Conservation (phyloP, 2,888 invertebrate species). For the Chesias legatella region DNA sequence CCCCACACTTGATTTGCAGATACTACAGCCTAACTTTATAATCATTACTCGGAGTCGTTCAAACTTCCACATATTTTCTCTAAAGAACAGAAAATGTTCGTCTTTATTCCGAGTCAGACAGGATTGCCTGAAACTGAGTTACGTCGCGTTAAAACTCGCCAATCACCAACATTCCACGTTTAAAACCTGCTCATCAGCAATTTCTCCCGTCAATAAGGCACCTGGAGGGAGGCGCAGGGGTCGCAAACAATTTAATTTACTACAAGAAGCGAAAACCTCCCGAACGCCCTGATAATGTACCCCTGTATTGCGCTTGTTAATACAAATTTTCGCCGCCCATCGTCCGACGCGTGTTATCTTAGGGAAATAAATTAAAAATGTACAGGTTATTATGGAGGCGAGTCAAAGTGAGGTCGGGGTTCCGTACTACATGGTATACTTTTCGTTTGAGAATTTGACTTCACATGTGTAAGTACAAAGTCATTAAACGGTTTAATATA, state of each 20-base stretch:
- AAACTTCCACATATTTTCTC: too few species aligned
- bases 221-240: slow-evolving; percentile 34
- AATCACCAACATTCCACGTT: slow-evolving; percentile 19
- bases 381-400: slow-evolving; percentile 22
- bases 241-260: slow-evolving; percentile 71
- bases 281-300: slow-evolving; percentile 58
- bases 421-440: slow-evolving; percentile 3
- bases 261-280: slow-evolving; percentile 41
- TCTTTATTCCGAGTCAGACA: too few species aligned
- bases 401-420: slow-evolving; percentile 20
- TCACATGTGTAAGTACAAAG: too few species aligned
- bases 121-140: too few species aligned
- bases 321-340: slow-evolving; percentile 59
- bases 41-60: too few species aligned
- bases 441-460: too few species aligned
- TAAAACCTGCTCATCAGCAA: slow-evolving; percentile 21
- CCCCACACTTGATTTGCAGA: too few species aligned
- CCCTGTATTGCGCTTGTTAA: slow-evolving; percentile 54
- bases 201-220: slow-evolving; percentile 26
- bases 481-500: too few species aligned
- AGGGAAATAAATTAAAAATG: slow-evolving; percentile 41
- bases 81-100: too few species aligned
- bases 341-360: slow-evolving; percentile 31
- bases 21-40: too few species aligned
- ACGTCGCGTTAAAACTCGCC: slow-evolving; percentile 7